phyloP scores from a whole-genome alignment of 2,113 vertebrate species.

The Caloenas nicobarica region DNA sequence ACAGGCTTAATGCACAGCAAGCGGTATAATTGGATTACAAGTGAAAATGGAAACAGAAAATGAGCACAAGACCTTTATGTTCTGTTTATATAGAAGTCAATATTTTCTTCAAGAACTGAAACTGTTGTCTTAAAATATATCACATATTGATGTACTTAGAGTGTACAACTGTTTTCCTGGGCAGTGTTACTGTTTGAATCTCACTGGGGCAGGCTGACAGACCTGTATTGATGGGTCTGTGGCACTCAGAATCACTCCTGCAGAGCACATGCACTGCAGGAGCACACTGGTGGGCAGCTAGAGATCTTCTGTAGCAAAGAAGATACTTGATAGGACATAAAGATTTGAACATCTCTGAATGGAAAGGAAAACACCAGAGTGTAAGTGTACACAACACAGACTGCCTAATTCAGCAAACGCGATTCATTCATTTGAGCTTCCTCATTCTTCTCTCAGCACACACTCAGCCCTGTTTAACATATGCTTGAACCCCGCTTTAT shows the following conservation, averaged over 20 bases:
- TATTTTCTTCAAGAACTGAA: background rate
- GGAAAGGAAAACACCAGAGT: background rate
- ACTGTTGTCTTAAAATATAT: background rate
- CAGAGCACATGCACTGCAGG: background rate
- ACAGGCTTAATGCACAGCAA: background rate
- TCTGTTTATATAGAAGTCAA: background rate
- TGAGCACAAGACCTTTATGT: background rate
- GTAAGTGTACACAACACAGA: background rate
- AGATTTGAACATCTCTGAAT: background rate
- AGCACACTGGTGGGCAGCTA: background rate
- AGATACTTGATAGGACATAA: background rate
- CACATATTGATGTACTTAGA: background rate
- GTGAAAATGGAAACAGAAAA: background rate
- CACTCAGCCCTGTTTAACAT: background rate
- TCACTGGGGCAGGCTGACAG: background rate
- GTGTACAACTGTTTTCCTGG: background rate
- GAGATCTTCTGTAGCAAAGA: background rate
- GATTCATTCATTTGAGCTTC: background rate
- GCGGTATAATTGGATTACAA: fast-evolving
- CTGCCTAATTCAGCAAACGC: background rate
- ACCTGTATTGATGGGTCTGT: background rate
- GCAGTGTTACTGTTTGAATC: background rate
- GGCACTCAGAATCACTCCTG: background rate
- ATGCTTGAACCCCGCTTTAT: background rate
- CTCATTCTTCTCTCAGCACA: background rate